Conservation (phyloP, 2,113 vertebrate species). For the Phrynosoma platyrhinos region DNA sequence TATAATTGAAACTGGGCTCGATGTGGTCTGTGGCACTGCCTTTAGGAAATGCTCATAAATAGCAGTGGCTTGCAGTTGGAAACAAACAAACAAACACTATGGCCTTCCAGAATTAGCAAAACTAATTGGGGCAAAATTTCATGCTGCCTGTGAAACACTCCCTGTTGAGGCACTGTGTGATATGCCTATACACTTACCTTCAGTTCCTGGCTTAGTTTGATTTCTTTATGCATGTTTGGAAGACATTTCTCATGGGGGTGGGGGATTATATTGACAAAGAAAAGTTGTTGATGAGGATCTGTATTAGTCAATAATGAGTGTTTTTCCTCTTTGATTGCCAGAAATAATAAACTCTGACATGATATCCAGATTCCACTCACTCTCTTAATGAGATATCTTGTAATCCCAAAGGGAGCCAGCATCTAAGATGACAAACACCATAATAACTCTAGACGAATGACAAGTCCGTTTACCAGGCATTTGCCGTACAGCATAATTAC, state of each 20-base stretch:
- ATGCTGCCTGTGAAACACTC: background rate
- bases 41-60: background rate
- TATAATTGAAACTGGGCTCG: background rate
- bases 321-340: conserved; percentile 54
- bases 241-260: conserved; percentile 18
- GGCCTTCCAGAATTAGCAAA: background rate
- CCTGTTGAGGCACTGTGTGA: rapidly evolving
- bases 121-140: background rate
- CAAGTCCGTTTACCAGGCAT: conserved; percentile 40
- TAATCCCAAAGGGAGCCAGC: conserved; percentile 16
- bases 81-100: background rate
- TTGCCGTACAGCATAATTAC: conserved; percentile 47
- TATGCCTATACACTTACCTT: background rate
- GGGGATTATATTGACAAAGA: conserved; percentile 1
- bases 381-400: conserved; percentile 45
- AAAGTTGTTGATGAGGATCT: conserved; percentile 44
- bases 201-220: background rate
- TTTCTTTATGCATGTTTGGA: conserved; percentile 52
- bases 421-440: conserved; percentile 36
- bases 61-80: background rate
- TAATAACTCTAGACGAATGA: conserved; percentile 43
- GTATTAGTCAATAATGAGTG: conserved; percentile 50
- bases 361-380: conserved; percentile 46
- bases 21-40: background rate
- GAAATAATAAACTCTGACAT: conserved; percentile 50